A percentile compares a stretch with the other conserved stretches of the same genome.
These are phyloP conservation scores for Drosophila sordidula DNA, from an alignment of 2,888 invertebrate species.

Conservation along the genomic window DNA sequence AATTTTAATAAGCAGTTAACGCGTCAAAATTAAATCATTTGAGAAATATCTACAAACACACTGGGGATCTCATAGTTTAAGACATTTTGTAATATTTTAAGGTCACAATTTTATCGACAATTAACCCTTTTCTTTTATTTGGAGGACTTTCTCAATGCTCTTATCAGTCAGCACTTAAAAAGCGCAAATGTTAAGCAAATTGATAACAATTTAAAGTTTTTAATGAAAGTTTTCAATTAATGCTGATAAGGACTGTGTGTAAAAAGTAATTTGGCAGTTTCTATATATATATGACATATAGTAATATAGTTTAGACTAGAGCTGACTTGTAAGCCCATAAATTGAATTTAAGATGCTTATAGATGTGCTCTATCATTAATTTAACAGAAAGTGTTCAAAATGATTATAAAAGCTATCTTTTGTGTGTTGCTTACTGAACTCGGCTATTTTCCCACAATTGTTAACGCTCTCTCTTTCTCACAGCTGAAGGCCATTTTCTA, in stretches of 20 bases:
- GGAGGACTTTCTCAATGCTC: too few relatives aligned
- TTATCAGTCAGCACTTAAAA: conserved; percentile 5
- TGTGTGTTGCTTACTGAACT: conserved; percentile 1
- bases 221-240: conserved; percentile 32
- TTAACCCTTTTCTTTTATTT: not conserved
- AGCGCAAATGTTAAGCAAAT: conserved; percentile 4
- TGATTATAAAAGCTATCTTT: conserved; percentile 12
- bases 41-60: too few relatives aligned
- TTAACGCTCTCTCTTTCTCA: conserved; percentile 1
- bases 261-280: conserved; percentile 3
- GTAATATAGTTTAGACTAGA: not conserved
- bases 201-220: conserved; percentile 27
- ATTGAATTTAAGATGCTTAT: not conserved
- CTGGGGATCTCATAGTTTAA: too few relatives aligned
- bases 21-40: too few relatives aligned
- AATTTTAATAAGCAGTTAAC: too few relatives aligned
- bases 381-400: conserved; percentile 34
- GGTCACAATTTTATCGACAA: too few relatives aligned
- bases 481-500: conserved; percentile 8
- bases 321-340: too few relatives aligned
- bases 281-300: not conserved
- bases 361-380: not conserved
- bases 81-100: too few relatives aligned
- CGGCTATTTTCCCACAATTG: conserved; percentile 23
- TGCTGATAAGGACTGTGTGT: conserved; percentile 14